phyloP scores from a whole-genome alignment of 2,797 vertebrate species.

The Enoplosus armatus region DNA sequence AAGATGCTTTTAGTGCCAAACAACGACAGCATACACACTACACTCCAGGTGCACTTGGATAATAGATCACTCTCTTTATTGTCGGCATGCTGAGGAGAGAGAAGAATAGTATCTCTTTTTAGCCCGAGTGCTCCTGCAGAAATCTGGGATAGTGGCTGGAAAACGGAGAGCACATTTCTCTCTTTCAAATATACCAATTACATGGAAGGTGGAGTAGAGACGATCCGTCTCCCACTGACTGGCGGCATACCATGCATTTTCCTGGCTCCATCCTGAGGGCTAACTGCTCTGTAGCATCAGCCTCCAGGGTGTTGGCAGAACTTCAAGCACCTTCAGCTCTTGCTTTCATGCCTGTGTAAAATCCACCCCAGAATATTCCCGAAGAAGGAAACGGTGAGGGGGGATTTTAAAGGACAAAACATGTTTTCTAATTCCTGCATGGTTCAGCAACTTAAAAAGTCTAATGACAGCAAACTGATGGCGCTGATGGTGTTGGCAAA shows the following conservation, averaged over 20 bases:
- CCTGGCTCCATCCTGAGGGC: conserved; percentile 37
- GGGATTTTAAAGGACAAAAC: conserved; percentile 2
- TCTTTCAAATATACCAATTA: conserved; percentile 57
- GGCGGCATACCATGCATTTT: conserved; percentile 28
- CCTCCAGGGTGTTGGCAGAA: conserved; percentile 35
- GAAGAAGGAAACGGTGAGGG: conserved; percentile 2
- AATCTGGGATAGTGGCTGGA: conserved; percentile 24
- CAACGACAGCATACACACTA: neutral
- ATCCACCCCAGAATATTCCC: conserved; percentile 24
- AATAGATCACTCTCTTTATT: conserved; percentile 48
- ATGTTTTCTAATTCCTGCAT: neutral
- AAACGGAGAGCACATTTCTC: conserved; percentile 38
- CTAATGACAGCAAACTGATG: neutral
- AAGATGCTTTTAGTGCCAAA: conserved; percentile 28
- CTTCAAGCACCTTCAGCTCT: conserved; percentile 57
- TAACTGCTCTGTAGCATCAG: conserved; percentile 28
- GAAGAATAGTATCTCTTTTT: conserved; percentile 9
- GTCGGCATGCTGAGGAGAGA: conserved; percentile 15
- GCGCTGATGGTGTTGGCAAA: neutral
- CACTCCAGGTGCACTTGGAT: conserved; percentile 33
- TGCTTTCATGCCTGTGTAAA: conserved; percentile 32
- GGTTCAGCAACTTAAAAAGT: neutral
- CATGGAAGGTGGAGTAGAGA: conserved; percentile 32
- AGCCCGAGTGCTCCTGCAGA: conserved; percentile 25
- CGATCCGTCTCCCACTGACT: conserved; percentile 44